These are phyloP conservation scores for Drosophila greeni DNA, from an alignment of 2,888 invertebrate species.

Conservation along the genomic window DNA sequence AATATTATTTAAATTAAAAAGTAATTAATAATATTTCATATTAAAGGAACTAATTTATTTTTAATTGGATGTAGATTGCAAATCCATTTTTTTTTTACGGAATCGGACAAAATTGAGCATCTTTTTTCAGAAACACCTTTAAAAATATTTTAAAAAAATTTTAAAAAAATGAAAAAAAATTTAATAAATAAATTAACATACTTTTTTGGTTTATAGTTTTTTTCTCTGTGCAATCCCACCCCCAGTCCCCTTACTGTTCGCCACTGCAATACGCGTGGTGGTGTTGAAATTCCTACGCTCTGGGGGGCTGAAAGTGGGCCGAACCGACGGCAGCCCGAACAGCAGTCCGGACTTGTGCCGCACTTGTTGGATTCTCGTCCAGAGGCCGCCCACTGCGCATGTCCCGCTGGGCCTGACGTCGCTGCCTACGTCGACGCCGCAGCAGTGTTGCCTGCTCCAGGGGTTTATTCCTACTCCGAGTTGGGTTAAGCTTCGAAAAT, in stretches of 20 bases:
- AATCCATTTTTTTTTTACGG: no score
- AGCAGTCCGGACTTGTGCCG: conserved; percentile 54
- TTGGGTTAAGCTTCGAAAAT: not conserved
- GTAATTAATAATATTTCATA: no score
- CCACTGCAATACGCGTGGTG: conserved; percentile 27
- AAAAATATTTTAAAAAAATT: not conserved
- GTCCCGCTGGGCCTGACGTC: conserved; percentile 14
- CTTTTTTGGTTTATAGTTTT: no score
- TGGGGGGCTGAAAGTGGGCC: conserved; percentile 42
- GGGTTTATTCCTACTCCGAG: not conserved
- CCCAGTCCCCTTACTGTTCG: not conserved
- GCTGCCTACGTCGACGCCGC: not conserved
- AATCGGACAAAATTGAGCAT: no score
- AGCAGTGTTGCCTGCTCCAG: not conserved
- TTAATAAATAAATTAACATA: no score
- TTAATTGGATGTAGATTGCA: no score
- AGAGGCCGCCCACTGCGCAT: conserved; percentile 57
- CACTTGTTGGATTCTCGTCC: conserved; percentile 74
- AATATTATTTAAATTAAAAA: no score
- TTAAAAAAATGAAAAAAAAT: not conserved
- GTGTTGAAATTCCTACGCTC: conserved; percentile 54
- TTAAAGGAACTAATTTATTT: no score
- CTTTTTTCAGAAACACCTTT: no score
- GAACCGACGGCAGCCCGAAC: conserved; percentile 13
- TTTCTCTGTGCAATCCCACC: not conserved